These are phyloP conservation scores for Hoplias malabaricus DNA, from an alignment of 2,113 vertebrate species.

Conservation along the genomic window DNA sequence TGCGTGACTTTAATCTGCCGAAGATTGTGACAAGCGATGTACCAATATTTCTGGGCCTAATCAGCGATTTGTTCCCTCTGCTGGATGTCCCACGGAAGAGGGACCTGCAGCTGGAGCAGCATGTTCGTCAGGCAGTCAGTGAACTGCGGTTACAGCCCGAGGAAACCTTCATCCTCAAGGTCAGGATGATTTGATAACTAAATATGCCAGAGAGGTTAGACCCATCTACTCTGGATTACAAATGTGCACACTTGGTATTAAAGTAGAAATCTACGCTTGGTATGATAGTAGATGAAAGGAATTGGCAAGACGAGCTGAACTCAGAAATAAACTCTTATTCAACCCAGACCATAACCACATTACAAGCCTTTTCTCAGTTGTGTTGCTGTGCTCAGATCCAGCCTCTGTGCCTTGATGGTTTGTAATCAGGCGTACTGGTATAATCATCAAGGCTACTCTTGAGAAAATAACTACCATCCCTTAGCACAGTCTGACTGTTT, in stretches of 20 bases:
- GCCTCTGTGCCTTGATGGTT: too few relatives aligned
- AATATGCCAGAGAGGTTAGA: too few relatives aligned
- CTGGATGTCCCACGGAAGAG: constrained; percentile 78
- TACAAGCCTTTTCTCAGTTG: too few relatives aligned
- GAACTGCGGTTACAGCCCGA: constrained; percentile 80
- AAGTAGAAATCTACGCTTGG: too few relatives aligned
- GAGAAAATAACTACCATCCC: background rate
- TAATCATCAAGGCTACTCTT: background rate
- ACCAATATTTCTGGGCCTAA: constrained; percentile 78
- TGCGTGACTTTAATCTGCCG: constrained; percentile 83
- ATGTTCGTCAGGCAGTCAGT: constrained; percentile 74
- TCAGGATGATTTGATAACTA: constrained; percentile 42
- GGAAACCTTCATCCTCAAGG: constrained; percentile 89
- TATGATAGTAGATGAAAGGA: too few relatives aligned
- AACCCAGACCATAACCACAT: too few relatives aligned
- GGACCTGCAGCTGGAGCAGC: constrained; percentile 78
- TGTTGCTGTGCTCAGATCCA: too few relatives aligned
- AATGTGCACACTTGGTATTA: too few relatives aligned
- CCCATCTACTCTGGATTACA: too few relatives aligned
- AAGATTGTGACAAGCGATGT: constrained; percentile 79
- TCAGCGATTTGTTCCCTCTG: constrained; percentile 77
- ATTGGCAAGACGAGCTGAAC: too few relatives aligned
- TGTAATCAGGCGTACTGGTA: too few relatives aligned
- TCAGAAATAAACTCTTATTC: too few relatives aligned
- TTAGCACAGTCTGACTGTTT: background rate